Evolutionary conservation across 2,888 invertebrate species (phyloP).

Genomic region (Cephus pulcher): DNA sequence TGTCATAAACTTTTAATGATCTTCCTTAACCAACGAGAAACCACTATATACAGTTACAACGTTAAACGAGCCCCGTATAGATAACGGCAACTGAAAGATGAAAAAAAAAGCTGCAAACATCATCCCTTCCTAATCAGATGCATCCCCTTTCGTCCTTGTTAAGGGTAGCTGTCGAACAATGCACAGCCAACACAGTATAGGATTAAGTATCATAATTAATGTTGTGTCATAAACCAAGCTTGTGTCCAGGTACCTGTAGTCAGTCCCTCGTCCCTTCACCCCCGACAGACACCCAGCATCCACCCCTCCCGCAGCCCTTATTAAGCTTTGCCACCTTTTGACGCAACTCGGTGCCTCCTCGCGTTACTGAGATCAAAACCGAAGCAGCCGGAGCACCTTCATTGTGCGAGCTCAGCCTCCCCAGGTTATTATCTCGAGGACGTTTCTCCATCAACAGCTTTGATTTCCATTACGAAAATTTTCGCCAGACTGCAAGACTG

Average conservation of each 20-base stretch:
- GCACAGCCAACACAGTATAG: conserved; percentile 5
- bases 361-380: conserved; percentile 44
- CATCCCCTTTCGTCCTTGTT: too few species aligned
- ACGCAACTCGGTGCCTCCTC: conserved; percentile 40
- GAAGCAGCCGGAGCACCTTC: conserved; percentile 21
- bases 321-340: conserved; percentile 32
- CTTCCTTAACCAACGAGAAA: too few species aligned
- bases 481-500: background rate
- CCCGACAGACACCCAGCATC: conserved; percentile 20
- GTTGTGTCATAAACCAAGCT: conserved; percentile 39
- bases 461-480: background rate
- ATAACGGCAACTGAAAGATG: too few species aligned
- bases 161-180: too few species aligned
- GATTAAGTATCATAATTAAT: conserved; percentile 62
- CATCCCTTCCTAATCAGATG: too few species aligned
- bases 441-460: conserved; percentile 25
- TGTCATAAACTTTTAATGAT: too few species aligned
- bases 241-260: conserved; percentile 38
- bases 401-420: conserved; percentile 27
- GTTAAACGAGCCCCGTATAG: too few species aligned
- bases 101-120: too few species aligned
- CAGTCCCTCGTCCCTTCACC: conserved; percentile 31
- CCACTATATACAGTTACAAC: too few species aligned
- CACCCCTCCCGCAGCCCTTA: background rate
- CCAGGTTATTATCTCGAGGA: conserved; percentile 43